Base-by-base conservation (phyloP, 1,140 invertebrate genomes). In the Caerostris darwini region DNA sequence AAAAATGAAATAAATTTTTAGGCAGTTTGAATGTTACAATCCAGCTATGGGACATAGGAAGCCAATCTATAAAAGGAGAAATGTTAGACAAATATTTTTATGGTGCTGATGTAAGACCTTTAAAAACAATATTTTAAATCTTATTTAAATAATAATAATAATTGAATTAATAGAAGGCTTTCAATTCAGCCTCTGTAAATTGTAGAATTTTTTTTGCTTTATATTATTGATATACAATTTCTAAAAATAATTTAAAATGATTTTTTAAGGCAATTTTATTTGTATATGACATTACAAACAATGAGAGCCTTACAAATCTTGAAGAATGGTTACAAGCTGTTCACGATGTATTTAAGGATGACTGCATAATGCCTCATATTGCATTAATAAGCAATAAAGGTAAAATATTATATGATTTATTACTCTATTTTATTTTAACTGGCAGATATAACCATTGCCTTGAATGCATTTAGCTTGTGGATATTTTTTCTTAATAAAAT, bases 1-100 rank as follows among this genome's bases (percentile, higher is more conserved):
- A 34, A n/a, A 34, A 34, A 34, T 34, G 34, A 34, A 34, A 34
- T 34, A 34, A 34, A n/a, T n/a, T 85, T 77, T 14, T 89, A 96
- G 96, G 96, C 67, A 95, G 95, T 94, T 95, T 95, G 1, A 97
- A 97, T 95, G 97, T 97, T 34, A 97, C 97, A 81, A 95, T 98
- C 54, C 97, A 98, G 96, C 96, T 99, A 19, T 98, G 98, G 97
- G 98, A 99, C 95, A 97, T 99, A 87, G 98, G 98, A 56, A 98
- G 98, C 8, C 97, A 97, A 67, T 97, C 98, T 54, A 95, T 98
- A 19, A 96, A 96, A 85, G 97, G 97, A 12, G 96, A 97, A 81
- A 98, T 99, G 98, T 96, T 98, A n/a, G 97, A 97, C 89, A 98
- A 98, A 96, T 98, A 98, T 95, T 96, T 98, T 54, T 98, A 97